phyloP scores from a whole-genome alignment of 2,888 invertebrate genomes.

The Rhynchonema sp. region DNA sequence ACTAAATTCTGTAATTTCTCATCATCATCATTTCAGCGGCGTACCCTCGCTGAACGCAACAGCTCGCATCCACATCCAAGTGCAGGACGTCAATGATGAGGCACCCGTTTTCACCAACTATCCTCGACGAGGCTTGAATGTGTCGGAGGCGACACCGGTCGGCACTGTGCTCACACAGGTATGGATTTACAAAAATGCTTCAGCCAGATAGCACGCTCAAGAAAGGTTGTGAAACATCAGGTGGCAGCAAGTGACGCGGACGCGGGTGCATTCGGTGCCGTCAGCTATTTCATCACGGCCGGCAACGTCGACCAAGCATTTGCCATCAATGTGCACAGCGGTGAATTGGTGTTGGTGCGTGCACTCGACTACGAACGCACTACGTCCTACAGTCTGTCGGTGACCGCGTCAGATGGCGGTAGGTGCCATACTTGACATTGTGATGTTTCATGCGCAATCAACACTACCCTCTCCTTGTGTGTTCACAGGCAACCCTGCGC shows the following conservation, averaged over 20 bases:
- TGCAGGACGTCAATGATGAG: not conserved
- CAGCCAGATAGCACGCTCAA: no score
- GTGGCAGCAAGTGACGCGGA: constrained; percentile 76
- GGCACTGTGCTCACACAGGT: not conserved
- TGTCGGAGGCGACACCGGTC: not conserved
- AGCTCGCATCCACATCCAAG: not conserved
- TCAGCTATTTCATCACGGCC: constrained; percentile 45
- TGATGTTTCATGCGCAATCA: no score
- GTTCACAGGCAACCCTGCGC: constrained; percentile 41
- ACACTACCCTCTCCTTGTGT: constrained; percentile 79
- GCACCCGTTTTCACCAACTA: not conserved
- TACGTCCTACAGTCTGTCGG: constrained; percentile 64
- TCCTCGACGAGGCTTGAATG: not conserved
- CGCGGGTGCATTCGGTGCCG: constrained; percentile 61
- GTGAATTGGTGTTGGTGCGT: constrained; percentile 28
- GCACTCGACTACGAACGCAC: constrained; percentile 60
- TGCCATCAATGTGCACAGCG: constrained; percentile 61
- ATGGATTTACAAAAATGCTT: no score
- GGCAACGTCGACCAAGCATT: constrained; percentile 47
- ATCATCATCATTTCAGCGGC: no score
- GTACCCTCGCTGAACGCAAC: not conserved
- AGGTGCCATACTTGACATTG: no score
- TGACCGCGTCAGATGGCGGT: constrained; percentile 77
- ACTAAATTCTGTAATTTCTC: no score
- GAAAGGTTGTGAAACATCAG: no score